Conservation (phyloP, 2,888 invertebrate species). For the Gibbula magus region DNA sequence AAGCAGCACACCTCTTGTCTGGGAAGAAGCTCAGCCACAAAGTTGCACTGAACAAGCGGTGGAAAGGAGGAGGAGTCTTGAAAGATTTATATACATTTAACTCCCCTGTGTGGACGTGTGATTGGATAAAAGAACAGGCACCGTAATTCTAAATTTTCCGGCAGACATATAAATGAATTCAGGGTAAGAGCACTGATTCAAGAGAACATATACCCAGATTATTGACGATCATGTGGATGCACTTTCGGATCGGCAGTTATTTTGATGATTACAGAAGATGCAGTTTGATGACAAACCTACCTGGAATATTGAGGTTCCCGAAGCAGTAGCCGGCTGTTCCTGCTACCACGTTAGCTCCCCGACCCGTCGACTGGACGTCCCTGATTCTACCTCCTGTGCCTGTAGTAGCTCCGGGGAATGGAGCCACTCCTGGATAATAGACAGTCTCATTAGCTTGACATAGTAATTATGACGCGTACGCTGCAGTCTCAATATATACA, state of each 20-base stretch:
- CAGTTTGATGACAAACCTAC: constrained; percentile 75
- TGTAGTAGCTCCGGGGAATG: constrained; percentile 98
- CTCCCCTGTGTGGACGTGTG: too few species aligned
- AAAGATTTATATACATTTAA: too few species aligned
- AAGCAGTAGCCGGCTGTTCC: constrained; percentile 98
- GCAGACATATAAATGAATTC: too few species aligned
- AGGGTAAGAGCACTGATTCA: too few species aligned
- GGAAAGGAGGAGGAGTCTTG: too few species aligned
- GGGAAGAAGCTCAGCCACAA: too few species aligned
- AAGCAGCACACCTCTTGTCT: too few species aligned
- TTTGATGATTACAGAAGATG: too few species aligned
- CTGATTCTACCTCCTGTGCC: constrained; percentile 97
- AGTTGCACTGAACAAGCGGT: too few species aligned
- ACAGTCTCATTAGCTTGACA: not conserved
- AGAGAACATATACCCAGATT: too few species aligned
- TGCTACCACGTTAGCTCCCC: constrained; percentile 94
- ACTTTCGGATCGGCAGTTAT: not conserved
- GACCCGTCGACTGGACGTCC: constrained; percentile 95
- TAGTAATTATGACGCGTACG: not conserved
- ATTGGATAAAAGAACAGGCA: too few species aligned
- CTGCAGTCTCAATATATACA: not conserved
- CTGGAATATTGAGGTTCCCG: constrained; percentile 92
- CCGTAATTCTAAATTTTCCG: too few species aligned
- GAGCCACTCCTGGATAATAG: constrained; percentile 85
- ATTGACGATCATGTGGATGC: not conserved